Evolutionary conservation across 2,113 vertebrate genomes (phyloP).

Genomic region (Brevimyrus niger): DNA sequence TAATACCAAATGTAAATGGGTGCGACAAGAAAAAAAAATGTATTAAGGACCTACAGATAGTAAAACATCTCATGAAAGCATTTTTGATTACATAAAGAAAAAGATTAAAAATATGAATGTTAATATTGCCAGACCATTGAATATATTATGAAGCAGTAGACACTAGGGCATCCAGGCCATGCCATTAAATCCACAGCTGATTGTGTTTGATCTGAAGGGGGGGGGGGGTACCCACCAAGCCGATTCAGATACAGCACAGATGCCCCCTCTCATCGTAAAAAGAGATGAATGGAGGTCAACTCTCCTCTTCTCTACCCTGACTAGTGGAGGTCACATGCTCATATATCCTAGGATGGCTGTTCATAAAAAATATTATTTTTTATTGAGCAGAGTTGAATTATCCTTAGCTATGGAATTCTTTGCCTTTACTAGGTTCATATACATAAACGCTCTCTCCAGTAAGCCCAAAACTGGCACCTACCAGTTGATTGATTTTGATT

Average conservation of each 20-base stretch:
- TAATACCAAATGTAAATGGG: not conserved
- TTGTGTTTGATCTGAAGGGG: not conserved
- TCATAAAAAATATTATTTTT: not conserved
- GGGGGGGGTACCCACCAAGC: not conserved
- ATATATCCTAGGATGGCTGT: not conserved
- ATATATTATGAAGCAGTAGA: not conserved
- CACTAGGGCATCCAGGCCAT: not conserved
- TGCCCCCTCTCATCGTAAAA: not conserved
- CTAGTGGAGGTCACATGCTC: not conserved
- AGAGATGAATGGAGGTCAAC: not conserved
- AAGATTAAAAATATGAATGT: not conserved
- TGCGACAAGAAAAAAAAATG: not conserved
- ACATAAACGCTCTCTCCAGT: not conserved
- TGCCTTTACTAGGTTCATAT: not conserved
- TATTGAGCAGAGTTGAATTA: not conserved
- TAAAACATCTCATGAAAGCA: not conserved
- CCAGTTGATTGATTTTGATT: not conserved
- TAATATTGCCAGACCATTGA: not conserved
- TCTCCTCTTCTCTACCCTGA: not conserved
- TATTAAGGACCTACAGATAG: not conserved
- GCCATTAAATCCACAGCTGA: not conserved
- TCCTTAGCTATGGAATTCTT: not conserved
- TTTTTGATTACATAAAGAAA: not conserved
- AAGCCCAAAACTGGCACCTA: not conserved
- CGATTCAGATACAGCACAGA: not conserved